Percentiles rank a stretch among this genome's conserved stretches.
These are phyloP conservation scores for Callopanchax toddi DNA, from an alignment of 2,113 vertebrate genomes.

Conservation along the genomic window DNA sequence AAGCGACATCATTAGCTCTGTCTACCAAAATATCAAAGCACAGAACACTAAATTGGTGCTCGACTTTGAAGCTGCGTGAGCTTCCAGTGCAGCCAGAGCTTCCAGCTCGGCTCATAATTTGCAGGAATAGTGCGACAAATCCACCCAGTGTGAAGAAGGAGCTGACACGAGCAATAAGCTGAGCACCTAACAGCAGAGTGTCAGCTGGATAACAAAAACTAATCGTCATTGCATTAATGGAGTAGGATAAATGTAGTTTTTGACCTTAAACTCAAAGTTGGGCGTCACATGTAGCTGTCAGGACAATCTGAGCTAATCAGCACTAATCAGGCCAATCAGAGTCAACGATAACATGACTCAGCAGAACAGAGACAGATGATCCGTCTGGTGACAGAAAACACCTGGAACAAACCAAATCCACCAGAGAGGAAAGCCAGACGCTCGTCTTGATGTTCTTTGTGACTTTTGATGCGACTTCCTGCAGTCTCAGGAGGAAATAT, in stretches of 20 bases:
- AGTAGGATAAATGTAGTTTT: slow-evolving; percentile 42
- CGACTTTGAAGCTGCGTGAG: slow-evolving; percentile 30
- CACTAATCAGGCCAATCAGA: slow-evolving; percentile 49
- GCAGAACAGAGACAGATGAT: slow-evolving; percentile 45
- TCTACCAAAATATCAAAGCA: slow-evolving; percentile 5
- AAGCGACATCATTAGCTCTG: neutral
- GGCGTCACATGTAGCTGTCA: slow-evolving; percentile 36
- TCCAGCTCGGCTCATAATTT: slow-evolving; percentile 13
- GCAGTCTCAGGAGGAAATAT: slow-evolving; percentile 12
- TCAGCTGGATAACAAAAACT: slow-evolving; percentile 45
- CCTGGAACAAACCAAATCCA: slow-evolving; percentile 30
- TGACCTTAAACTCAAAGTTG: slow-evolving; percentile 46
- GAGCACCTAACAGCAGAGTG: slow-evolving; percentile 17
- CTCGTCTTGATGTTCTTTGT: neutral
- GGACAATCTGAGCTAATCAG: slow-evolving; percentile 49
- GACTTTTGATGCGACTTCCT: slow-evolving; percentile 11
- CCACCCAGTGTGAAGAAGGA: slow-evolving; percentile 18
- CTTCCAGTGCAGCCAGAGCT: neutral
- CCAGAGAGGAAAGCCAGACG: neutral
- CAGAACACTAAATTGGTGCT: slow-evolving; percentile 8
- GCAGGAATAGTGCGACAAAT: slow-evolving; percentile 32
- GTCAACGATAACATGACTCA: slow-evolving; percentile 33
- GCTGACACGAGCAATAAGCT: slow-evolving; percentile 32
- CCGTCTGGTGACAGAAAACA: neutral
- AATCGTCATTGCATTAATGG: slow-evolving; percentile 51